A percentile compares a stretch with the other conserved stretches of the same genome.
phyloP scores from a whole-genome alignment of 2,888 invertebrate species.

The Spodoptera exigua region DNA sequence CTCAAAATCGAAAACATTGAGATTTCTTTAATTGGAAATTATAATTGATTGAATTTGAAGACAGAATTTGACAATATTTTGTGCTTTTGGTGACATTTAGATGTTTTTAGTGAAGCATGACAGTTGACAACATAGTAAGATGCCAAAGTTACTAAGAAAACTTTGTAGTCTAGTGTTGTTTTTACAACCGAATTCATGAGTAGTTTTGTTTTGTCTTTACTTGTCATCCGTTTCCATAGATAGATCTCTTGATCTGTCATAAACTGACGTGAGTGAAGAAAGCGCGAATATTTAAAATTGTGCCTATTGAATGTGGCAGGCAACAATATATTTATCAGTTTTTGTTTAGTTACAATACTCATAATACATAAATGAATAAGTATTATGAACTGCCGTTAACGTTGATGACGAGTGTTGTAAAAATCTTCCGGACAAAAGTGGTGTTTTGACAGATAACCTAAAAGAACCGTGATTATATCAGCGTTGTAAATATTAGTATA shows the following conservation, averaged over 20 bases:
- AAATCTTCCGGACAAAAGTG: slow-evolving; percentile 21
- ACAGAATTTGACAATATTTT: slow-evolving; percentile 41
- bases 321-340: slow-evolving; percentile 6
- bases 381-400: slow-evolving; percentile 5
- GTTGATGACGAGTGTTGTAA: slow-evolving; percentile 10
- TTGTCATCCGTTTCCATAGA: slow-evolving; percentile 16
- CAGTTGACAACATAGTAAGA: not conserved
- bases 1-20: slow-evolving; percentile 58
- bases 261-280: slow-evolving; percentile 20
- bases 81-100: slow-evolving; percentile 9
- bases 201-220: slow-evolving; percentile 11
- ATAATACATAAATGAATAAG: slow-evolving; percentile 5
- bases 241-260: slow-evolving; percentile 25
- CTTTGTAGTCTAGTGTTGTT: too few relatives aligned
- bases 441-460: slow-evolving; percentile 65
- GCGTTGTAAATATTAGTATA: slow-evolving; percentile 62
- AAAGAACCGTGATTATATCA: slow-evolving; percentile 59
- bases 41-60: slow-evolving; percentile 52
- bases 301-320: not conserved
- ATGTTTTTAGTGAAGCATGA: slow-evolving; percentile 2
- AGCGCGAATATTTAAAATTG: slow-evolving; percentile 59
- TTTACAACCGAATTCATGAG: too few relatives aligned
- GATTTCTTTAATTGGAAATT: slow-evolving; percentile 28
- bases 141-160: too few relatives aligned
- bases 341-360: slow-evolving; percentile 3